Base-by-base conservation (phyloP, 2,113 vertebrate species). In the Phyllostomus discolor region DNA sequence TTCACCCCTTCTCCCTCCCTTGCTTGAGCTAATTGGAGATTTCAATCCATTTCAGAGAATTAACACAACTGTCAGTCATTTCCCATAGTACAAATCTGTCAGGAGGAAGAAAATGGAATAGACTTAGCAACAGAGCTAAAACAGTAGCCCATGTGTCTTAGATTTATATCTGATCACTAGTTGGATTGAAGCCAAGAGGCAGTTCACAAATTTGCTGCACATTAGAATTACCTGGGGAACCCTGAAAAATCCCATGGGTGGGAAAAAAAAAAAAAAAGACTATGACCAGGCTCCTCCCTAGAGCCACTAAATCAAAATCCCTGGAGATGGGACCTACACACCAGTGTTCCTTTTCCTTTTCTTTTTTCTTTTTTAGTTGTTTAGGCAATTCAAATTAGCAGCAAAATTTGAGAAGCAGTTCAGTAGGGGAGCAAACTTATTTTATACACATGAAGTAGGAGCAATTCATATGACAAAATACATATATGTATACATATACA, bases 11-110 rank as follows among this genome's bases (percentile, higher is more conserved):
- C 31, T 48, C 57, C 52, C 72, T 92, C 14, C 81, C 54, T 95
- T 85, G 1, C 91, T 97, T n/a, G 92, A 1, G 10, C 57, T 96
- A 94, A 87, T 93, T 96, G 87, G 87, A 97, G 95, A 73, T 91
- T 91, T 97, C 48, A 33, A 1, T 95, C 97, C 20, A 88, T 95
- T 96, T 87, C 9, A 96, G 78, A 97, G 90, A 93, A 97, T 94
- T 66, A 97, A 75, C 97, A 92, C 69, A 94, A 26, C 66, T 90
- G 28, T 86, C 95, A 96, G 4, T 92, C 46, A 76, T 87, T 70
- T 94, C 84, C 9, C 22, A 88, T 69, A 84, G 28, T 75, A 97
- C 22, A 90, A 91, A 92, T 91, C 62, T 96, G 22, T 9, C 11
- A 78, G 80, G 87, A 95, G 43, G 73, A 48, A 92, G 78, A 87